These are phyloP conservation scores for Gymnarchus niloticus DNA, from an alignment of 2,113 vertebrate species.

Conservation along the genomic window DNA sequence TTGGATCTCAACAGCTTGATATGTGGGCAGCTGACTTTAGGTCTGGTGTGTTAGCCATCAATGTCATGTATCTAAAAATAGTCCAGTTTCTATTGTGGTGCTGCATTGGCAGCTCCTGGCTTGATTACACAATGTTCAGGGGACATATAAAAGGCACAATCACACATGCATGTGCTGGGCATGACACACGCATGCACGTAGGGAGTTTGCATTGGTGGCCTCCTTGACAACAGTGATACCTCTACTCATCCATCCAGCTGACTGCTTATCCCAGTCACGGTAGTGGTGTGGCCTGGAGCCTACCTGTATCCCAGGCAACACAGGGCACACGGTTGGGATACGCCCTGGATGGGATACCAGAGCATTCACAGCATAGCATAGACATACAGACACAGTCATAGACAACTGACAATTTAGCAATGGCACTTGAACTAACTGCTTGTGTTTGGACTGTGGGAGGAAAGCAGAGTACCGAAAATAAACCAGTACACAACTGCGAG, in stretches of 20 bases:
- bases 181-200: neutral
- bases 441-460: neutral
- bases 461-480: neutral
- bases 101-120: neutral
- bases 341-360: neutral
- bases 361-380: no score
- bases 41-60: neutral
- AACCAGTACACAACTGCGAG: no score
- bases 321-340: neutral
- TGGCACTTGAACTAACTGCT: neutral
- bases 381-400: neutral
- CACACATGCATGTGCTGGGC: neutral
- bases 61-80: neutral
- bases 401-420: neutral
- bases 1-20: neutral
- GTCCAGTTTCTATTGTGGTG: neutral
- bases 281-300: neutral
- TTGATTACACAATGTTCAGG: neutral
- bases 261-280: neutral
- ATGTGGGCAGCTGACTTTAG: neutral
- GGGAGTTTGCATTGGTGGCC: neutral
- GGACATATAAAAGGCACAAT: neutral
- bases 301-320: neutral
- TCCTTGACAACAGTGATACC: neutral
- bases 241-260: neutral